Evolutionary conservation across 2,888 invertebrate genomes (phyloP).

Genomic region (Emesis furor): DNA sequence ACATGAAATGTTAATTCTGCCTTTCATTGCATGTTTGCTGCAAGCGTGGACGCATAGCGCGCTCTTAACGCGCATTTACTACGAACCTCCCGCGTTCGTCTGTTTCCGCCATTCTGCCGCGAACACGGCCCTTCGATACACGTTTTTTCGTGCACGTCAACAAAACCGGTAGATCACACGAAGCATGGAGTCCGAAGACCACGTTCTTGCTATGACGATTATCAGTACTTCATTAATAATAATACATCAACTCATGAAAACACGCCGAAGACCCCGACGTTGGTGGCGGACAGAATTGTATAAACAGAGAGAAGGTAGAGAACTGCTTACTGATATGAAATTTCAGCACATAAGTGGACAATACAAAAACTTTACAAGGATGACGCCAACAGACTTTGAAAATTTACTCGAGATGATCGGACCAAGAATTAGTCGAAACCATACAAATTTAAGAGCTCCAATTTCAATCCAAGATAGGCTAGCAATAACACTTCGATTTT

Average conservation of each 20-base stretch:
- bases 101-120: too few relatives aligned
- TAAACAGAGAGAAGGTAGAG: slow-evolving; percentile 61
- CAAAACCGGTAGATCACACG: background rate
- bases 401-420: slow-evolving; percentile 35
- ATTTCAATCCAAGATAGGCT: too few relatives aligned
- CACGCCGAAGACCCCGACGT: slow-evolving; percentile 55
- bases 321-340: slow-evolving; percentile 62
- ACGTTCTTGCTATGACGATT: slow-evolving; percentile 38
- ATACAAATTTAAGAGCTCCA: too few relatives aligned
- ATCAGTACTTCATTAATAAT: slow-evolving; percentile 42
- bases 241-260: slow-evolving; percentile 41
- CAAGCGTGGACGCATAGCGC: slow-evolving; percentile 56
- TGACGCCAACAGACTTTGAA: slow-evolving; percentile 40
- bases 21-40: slow-evolving; percentile 47
- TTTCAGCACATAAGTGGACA: slow-evolving; percentile 58
- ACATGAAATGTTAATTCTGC: slow-evolving; percentile 27
- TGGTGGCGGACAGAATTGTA: slow-evolving; percentile 72
- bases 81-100: slow-evolving; percentile 15
- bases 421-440: background rate
- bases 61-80: slow-evolving; percentile 32
- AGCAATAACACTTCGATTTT: too few relatives aligned
- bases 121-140: too few relatives aligned
- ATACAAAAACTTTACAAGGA: slow-evolving; percentile 59
- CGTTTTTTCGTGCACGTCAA: too few relatives aligned
- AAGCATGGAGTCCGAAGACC: slow-evolving; percentile 48